phyloP scores from a whole-genome alignment of 2,797 vertebrate genomes.

The Lagorchestes hirsutus region DNA sequence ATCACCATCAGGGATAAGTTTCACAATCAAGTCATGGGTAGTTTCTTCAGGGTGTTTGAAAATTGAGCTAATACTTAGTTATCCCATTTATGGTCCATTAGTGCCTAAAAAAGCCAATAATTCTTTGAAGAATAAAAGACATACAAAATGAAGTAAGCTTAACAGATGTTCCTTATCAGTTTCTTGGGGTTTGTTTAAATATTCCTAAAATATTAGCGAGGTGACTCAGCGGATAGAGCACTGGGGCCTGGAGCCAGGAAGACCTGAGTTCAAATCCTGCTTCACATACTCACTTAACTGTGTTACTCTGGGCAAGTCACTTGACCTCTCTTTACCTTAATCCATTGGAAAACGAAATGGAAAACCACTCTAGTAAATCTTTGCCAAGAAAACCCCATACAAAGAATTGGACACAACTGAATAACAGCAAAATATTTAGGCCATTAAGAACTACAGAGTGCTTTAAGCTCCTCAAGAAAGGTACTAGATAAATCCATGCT shows the following conservation, averaged over 20 bases:
- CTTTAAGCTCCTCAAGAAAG: neutral
- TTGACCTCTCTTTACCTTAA: neutral
- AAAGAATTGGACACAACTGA: neutral
- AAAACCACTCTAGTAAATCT: neutral
- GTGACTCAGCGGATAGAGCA: neutral
- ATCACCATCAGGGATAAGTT: neutral
- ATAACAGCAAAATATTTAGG: neutral
- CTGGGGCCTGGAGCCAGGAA: neutral
- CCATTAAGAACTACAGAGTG: slow-evolving; percentile 16
- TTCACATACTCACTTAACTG: neutral
- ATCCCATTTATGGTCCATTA: slow-evolving; percentile 1
- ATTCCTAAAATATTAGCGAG: slow-evolving; percentile 4
- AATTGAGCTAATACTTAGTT: neutral
- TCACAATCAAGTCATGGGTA: neutral
- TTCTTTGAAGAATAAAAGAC: slow-evolving; percentile 60
- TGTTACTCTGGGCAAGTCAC: neutral
- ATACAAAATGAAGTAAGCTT: slow-evolving; percentile 49
- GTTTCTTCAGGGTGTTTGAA: neutral
- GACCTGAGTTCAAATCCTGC: neutral
- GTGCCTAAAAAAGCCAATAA: slow-evolving; percentile 31
- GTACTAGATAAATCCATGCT: slow-evolving; percentile 7
- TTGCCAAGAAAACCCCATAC: neutral
- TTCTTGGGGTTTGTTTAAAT: slow-evolving; percentile 29
- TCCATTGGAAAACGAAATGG: neutral
- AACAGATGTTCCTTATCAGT: slow-evolving; percentile 20